Evolutionary conservation across 2,113 vertebrate species (phyloP).

Genomic region (Cololabis saira): DNA sequence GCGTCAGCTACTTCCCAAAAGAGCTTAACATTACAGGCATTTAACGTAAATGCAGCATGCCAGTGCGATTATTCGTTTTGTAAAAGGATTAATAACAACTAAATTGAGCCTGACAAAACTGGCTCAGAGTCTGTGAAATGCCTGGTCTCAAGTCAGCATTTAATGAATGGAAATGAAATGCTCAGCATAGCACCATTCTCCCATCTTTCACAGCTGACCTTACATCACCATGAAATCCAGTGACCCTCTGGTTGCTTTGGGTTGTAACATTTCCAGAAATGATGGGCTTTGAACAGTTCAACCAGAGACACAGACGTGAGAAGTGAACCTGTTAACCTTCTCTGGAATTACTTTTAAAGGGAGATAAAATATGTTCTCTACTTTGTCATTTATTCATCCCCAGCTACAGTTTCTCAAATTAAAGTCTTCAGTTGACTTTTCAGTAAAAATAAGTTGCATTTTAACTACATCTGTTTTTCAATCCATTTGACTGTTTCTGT

Average conservation of each 20-base stretch:
- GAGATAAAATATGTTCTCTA: slow-evolving; percentile 7
- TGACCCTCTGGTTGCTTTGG: slow-evolving; percentile 34
- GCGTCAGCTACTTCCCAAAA: slow-evolving; percentile 2
- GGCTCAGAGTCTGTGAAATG: slow-evolving; percentile 52
- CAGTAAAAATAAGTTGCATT: not conserved
- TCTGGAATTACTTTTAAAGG: not conserved
- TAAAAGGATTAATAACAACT: slow-evolving; percentile 45
- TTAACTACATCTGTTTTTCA: not conserved
- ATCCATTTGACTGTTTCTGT: not conserved
- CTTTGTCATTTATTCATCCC: slow-evolving; percentile 9
- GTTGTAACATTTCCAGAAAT: slow-evolving; percentile 26
- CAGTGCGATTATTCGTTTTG: slow-evolving; percentile 58
- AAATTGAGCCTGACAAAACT: slow-evolving; percentile 69
- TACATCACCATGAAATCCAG: slow-evolving; percentile 54
- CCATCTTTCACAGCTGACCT: slow-evolving; percentile 44
- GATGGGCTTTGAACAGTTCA: slow-evolving; percentile 36
- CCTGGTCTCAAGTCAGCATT: slow-evolving; percentile 37
- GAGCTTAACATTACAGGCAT: slow-evolving; percentile 10
- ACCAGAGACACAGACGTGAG: slow-evolving; percentile 28
- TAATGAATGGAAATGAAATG: slow-evolving; percentile 69
- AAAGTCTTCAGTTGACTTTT: not conserved
- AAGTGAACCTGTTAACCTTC: slow-evolving; percentile 40
- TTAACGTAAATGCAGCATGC: slow-evolving; percentile 4
- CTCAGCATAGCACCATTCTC: slow-evolving; percentile 31
- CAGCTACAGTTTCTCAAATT: not conserved